Base-by-base conservation (phyloP, 2,797 vertebrate genomes). In the Sardinella longiceps region DNA sequence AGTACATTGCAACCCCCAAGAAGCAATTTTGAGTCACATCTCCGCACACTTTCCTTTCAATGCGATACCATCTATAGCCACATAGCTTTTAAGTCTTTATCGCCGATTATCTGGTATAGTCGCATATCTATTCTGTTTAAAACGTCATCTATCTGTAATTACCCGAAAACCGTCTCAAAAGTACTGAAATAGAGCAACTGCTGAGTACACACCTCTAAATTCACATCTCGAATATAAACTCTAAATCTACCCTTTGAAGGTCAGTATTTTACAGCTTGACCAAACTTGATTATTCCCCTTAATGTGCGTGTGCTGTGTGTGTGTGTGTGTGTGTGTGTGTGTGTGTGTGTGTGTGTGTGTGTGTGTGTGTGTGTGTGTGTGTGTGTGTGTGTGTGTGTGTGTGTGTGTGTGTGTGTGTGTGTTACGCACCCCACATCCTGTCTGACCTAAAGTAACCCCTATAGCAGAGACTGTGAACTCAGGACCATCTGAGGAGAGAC, bases 401-500 rank as follows among this genome's bases (percentile, higher is more conserved):
- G n/a, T n/a, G n/a, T n/a, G n/a, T n/a, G n/a, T n/a, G n/a, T n/a
- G n/a, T n/a, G n/a, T n/a, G n/a, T n/a, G n/a, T n/a, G 2, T 6
- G 20, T 20, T 23, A 23, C 18, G 20, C 53, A 56, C n/a, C 53
- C 53, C 53, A 56, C 53, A 23, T 56, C 6, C 53, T 23, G 53
- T 5, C 23, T 56, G 63, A 70, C 63, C 63, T 70, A 30, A 70
- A 70, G 63, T 70, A 70, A 70, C 63, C 63, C 63, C 2, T 30
- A 70, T 4, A 33, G 63, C 30, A 70, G 63, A 37, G 63, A 2
- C 12, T 1, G 28, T 48, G 39, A 39, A 43, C 48, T 84, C 80
- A 60, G n/a, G 46, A 80, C 80, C 82, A 85, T 82, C 84, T 81
- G 82, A 87, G 81, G 39, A 83, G 77, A 66, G 45, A 83, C 81